These are phyloP conservation scores for Dysmachus trigonus DNA, from an alignment of 2,888 invertebrate species.

Conservation along the genomic window DNA sequence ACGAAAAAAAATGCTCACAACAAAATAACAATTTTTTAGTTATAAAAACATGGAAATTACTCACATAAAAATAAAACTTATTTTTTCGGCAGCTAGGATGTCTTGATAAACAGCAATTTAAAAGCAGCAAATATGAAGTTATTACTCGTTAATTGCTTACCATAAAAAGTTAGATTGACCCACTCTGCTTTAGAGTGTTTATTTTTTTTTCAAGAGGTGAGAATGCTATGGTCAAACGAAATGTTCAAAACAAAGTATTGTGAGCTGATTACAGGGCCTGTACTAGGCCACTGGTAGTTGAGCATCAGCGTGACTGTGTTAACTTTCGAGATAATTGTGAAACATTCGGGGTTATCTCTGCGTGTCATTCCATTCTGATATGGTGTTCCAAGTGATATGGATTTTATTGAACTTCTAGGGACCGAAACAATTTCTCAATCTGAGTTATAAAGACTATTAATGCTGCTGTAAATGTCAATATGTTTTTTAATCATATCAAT, in stretches of 20 bases:
- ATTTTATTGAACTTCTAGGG: background rate
- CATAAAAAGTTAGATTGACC: background rate
- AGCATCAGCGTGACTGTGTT: background rate
- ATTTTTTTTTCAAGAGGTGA: background rate
- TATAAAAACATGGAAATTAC: background rate
- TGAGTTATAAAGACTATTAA: background rate
- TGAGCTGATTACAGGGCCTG: background rate
- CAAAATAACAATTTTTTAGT: background rate
- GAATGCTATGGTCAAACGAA: background rate
- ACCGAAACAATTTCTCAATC: background rate
- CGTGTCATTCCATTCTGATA: conserved; percentile 3
- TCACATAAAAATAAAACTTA: background rate
- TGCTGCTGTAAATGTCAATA: too few relatives aligned
- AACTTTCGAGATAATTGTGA: background rate
- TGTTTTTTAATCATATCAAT: background rate
- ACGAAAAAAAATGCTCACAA: background rate
- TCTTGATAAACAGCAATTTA: background rate
- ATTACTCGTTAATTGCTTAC: background rate
- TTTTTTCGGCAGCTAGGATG: background rate
- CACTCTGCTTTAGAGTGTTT: background rate
- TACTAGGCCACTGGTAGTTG: background rate
- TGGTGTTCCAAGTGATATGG: background rate
- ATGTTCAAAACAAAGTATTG: background rate
- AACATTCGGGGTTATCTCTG: background rate
- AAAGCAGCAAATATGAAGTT: background rate